A percentile compares a stretch with the other conserved stretches of the same genome.
These are phyloP conservation scores for Gambusia holbrooki DNA, from an alignment of 2,113 vertebrate genomes.

Conservation along the genomic window DNA sequence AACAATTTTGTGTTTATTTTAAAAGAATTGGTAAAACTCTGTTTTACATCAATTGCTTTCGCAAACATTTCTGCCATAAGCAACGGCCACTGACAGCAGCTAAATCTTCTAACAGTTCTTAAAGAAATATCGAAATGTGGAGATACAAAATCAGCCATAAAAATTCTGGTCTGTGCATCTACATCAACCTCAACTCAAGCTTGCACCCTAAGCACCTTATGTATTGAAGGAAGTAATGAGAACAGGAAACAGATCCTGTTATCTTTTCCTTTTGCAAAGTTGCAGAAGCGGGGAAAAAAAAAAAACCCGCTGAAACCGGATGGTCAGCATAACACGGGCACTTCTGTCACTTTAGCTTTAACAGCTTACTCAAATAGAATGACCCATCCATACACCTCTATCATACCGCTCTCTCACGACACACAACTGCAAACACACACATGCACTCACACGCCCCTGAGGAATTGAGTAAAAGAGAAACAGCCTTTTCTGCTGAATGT, in stretches of 20 bases:
- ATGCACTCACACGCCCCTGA: constrained; percentile 12
- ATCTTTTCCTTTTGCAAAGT: constrained; percentile 69
- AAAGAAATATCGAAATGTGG: too few relatives aligned
- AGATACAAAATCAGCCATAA: too few relatives aligned
- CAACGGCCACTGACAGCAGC: too few relatives aligned
- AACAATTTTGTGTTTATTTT: too few relatives aligned
- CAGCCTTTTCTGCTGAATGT: constrained; percentile 58
- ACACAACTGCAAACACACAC: constrained; percentile 19
- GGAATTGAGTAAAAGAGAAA: constrained; percentile 46
- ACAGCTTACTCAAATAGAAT: constrained; percentile 67
- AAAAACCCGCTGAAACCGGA: constrained; percentile 60
- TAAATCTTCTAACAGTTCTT: too few relatives aligned
- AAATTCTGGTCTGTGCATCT: neutral
- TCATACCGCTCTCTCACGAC: constrained; percentile 22
- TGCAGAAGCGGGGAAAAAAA: constrained; percentile 61
- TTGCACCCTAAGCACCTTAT: constrained; percentile 52
- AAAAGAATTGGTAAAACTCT: too few relatives aligned
- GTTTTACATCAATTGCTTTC: too few relatives aligned
- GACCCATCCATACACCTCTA: constrained; percentile 53
- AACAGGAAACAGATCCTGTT: constrained; percentile 54
- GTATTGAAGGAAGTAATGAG: constrained; percentile 56
- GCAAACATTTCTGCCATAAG: too few relatives aligned
- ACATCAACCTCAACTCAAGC: constrained; percentile 1
- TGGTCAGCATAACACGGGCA: constrained; percentile 66
- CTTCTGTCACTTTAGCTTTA: constrained; percentile 62